A percentile compares a stretch with the other conserved stretches of the same genome.
Evolutionary conservation across 2,797 vertebrate species (phyloP).

Genomic region (Simalia tracyae): DNA sequence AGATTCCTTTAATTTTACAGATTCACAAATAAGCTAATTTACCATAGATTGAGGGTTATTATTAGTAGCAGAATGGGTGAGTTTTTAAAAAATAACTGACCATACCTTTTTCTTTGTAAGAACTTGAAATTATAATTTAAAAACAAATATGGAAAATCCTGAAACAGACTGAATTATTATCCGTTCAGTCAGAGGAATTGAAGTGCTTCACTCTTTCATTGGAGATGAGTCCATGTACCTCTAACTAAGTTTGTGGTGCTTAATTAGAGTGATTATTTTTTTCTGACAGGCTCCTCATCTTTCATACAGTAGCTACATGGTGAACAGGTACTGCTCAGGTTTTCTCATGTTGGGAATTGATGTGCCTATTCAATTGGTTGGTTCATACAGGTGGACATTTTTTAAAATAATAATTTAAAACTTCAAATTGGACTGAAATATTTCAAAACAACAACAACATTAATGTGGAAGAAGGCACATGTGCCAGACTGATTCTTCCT

Average conservation of each 20-base stretch:
- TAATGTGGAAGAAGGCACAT: not conserved
- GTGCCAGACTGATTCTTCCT: not conserved
- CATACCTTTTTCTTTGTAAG: not conserved
- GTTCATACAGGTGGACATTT: not conserved
- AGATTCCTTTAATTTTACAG: not conserved
- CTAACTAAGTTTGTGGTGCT: not conserved
- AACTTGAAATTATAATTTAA: not conserved
- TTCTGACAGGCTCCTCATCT: not conserved
- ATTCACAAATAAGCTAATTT: not conserved
- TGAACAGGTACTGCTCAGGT: not conserved
- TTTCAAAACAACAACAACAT: not conserved
- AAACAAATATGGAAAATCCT: not conserved
- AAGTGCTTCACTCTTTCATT: not conserved
- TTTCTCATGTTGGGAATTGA: not conserved
- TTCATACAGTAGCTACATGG: not conserved
- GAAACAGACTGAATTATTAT: not conserved
- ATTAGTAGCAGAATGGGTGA: not conserved
- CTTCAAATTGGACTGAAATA: not conserved
- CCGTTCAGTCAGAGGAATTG: not conserved
- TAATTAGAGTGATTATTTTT: not conserved
- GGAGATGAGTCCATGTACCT: not conserved
- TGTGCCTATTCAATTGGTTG: not conserved
- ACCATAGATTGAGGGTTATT: not conserved
- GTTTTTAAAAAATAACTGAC: not conserved
- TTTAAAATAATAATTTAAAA: not conserved